Base-by-base conservation (phyloP, 53 echinoderm and acorn worm genomes). In the Patiria pectinifera region DNA sequence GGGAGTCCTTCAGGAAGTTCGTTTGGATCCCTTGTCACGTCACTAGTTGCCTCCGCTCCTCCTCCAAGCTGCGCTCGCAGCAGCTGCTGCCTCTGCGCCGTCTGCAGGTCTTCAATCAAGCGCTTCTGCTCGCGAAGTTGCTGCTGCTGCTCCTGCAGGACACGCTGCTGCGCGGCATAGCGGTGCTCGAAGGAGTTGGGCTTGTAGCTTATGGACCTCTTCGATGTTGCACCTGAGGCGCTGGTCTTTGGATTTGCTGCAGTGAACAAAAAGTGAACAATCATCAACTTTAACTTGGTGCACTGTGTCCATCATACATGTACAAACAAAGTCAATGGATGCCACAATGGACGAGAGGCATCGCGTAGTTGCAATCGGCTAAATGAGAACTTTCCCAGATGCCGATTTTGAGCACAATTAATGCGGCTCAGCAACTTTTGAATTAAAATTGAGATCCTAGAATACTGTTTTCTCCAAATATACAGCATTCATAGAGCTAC, bases 121-220 rank as follows among this genome's bases (percentile, higher is more conserved):
- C 95, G 91, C 66, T 95, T 92, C 80, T 99, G 99, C 92, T 99
- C 97, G 72, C 93, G 91, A 60, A 99, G 91, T 85, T 99, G 99
- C 10, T 95, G 80, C 76, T 95, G 94, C 85, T 99, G 99, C 45
- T 99, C 99, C n/a, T 89, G 78, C 2, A 99, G 85, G 19, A 99
- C 92, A 59, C 94, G 95, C 76, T 99, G 99, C 93, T 99, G 97
- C 18, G 95, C 95, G 14, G 99, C 95, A 76, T 99, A 99, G 72
- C 95, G 90, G 48, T 90, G 90, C 82, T 90, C 90, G 45, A 90
- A 90, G 2, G 80, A 80, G 46, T 90, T 90, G 3, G 69, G 16
- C 80, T 90, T 75, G 86, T 23, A 85, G 78, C 83, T 85, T 44
- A 80, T 58, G 53, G 26, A 81, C 62, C 80, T 80, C 6, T 85